Conservation (phyloP, 2,888 invertebrate genomes). For the Gastracanthus pulcherrimus region DNA sequence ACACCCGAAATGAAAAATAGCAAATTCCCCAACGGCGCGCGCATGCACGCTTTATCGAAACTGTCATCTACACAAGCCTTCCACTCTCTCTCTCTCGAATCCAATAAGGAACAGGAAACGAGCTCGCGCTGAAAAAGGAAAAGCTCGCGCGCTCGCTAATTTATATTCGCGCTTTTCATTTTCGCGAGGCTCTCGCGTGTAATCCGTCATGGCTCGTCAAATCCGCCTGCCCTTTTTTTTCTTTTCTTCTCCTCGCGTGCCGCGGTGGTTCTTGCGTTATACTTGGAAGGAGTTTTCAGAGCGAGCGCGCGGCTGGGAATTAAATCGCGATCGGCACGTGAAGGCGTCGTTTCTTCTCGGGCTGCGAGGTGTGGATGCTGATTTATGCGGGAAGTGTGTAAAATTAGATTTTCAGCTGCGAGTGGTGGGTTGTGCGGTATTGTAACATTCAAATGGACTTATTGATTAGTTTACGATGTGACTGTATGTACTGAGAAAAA, state of each 20-base stretch:
- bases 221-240: neutral
- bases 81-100: neutral
- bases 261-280: too few species aligned
- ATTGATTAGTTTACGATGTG: too few species aligned
- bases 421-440: too few species aligned
- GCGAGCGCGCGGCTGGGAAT: too few species aligned
- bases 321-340: too few species aligned
- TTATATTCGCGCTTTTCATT: slow-evolving; percentile 67
- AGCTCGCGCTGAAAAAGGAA: slow-evolving; percentile 1
- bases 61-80: slow-evolving; percentile 12
- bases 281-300: too few species aligned
- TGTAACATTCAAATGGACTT: too few species aligned
- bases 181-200: slow-evolving; percentile 66
- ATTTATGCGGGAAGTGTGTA: too few species aligned
- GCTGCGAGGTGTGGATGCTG: neutral
- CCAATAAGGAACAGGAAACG: slow-evolving; percentile 23
- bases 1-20: neutral
- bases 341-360: too few species aligned
- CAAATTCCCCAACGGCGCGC: neutral
- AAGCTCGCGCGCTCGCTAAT: slow-evolving; percentile 61
- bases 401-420: too few species aligned
- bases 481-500: too few species aligned
- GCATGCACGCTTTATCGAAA: slow-evolving; percentile 15
- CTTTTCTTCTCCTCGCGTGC: neutral
- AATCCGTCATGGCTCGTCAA: slow-evolving; percentile 72